A percentile compares a stretch with the other conserved stretches of the same genome.
Evolutionary conservation across 2,888 invertebrate species (phyloP).

Genomic region (Lycia hirtaria): DNA sequence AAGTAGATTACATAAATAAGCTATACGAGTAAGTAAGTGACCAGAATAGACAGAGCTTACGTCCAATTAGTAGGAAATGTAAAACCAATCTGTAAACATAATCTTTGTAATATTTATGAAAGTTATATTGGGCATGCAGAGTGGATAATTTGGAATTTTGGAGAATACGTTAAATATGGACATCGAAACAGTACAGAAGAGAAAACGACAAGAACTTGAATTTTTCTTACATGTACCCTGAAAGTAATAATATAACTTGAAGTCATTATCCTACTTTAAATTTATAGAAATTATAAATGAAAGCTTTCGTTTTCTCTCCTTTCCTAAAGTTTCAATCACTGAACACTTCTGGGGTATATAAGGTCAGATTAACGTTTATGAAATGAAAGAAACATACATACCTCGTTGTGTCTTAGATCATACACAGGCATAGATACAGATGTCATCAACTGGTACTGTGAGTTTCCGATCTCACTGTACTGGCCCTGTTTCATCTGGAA

Average conservation of each 20-base stretch:
- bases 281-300: background rate
- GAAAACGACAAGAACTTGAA: slow-evolving; percentile 33
- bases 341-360: slow-evolving; percentile 25
- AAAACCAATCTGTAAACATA: slow-evolving; percentile 77
- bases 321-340: slow-evolving; percentile 27
- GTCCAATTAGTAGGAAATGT: slow-evolving; percentile 73
- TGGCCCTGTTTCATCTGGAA: slow-evolving; percentile 86
- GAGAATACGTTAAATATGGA: slow-evolving; percentile 54
- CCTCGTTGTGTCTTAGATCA: slow-evolving; percentile 93
- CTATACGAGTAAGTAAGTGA: slow-evolving; percentile 48
- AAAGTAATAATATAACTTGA: background rate
- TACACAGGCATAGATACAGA: slow-evolving; percentile 97
- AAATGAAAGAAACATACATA: slow-evolving; percentile 74
- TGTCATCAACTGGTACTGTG: slow-evolving; percentile 93
- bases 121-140: slow-evolving; percentile 67
- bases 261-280: background rate
- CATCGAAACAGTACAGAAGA: slow-evolving; percentile 51
- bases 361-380: slow-evolving; percentile 7
- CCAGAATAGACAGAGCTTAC: slow-evolving; percentile 71
- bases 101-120: slow-evolving; percentile 60
- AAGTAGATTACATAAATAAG: slow-evolving; percentile 53
- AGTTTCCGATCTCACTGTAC: slow-evolving; percentile 85
- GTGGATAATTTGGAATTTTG: slow-evolving; percentile 62
- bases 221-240: background rate
- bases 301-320: slow-evolving; percentile 19